These are phyloP conservation scores for Cliona cf. orientalis DNA, from an alignment of 37 sponge, comb jelly and placozoan genomes.

Conservation along the genomic window DNA sequence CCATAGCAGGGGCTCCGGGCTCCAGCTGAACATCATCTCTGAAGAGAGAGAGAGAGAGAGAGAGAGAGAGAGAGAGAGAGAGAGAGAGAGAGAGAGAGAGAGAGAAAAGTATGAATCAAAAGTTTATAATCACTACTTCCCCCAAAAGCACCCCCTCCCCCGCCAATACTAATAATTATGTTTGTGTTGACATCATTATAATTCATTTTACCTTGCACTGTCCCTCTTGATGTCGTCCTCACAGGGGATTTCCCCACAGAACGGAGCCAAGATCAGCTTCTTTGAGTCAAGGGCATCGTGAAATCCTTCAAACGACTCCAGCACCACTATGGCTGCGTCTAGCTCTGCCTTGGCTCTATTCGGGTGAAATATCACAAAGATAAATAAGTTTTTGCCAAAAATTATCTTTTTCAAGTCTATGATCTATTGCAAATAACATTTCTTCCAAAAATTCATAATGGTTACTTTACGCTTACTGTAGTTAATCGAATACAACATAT, in stretches of 20 bases:
- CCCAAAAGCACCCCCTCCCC: background rate
- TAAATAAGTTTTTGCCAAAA: too few relatives aligned
- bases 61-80: background rate
- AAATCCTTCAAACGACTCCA: conserved; percentile 79
- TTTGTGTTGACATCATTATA: background rate
- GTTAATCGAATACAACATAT: too few relatives aligned
- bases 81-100: conserved; percentile 1
- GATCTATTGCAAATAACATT: too few relatives aligned
- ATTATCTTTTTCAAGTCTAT: too few relatives aligned
- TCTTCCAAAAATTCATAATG: too few relatives aligned
- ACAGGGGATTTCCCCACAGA: conserved; percentile 83
- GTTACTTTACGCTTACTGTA: too few relatives aligned
- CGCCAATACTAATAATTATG: background rate
- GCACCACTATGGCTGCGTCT: conserved; percentile 64
- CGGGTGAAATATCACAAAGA: too few relatives aligned
- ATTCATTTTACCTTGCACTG: conserved; percentile 71
- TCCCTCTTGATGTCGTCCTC: conserved; percentile 95
- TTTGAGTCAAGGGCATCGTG: conserved; percentile 78
- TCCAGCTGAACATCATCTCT: conserved; percentile 71
- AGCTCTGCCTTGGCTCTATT: conserved; percentile 75
- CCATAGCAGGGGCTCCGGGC: conserved; percentile 94
- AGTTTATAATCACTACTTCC: too few relatives aligned
- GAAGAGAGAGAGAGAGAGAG: conserved; percentile 9
- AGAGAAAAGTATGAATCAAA: too few relatives aligned
- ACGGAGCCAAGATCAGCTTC: conserved; percentile 93